Base-by-base conservation (phyloP, 2,113 vertebrate species). In the Microcebus tavaratra region DNA sequence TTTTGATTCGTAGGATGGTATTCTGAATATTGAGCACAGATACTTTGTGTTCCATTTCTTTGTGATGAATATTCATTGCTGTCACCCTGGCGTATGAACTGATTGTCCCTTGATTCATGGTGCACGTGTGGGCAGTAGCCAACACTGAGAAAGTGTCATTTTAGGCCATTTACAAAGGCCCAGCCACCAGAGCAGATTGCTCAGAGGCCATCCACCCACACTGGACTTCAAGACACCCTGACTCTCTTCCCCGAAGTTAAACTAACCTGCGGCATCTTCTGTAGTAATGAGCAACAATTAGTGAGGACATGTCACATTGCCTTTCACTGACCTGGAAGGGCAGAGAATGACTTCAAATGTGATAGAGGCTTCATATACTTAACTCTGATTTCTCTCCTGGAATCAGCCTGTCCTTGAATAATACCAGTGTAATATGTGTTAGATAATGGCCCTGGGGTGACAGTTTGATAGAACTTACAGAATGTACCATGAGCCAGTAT, bases 41-140 rank as follows among this genome's bases (percentile, higher is more conserved):
- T 88, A 75, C 63, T 59, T 29, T 79, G 81, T 48, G 29, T 82
- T 90, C 88, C 68, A 23, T 68, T 90, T 92, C 72, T 70, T 82
- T 34, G 31, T 70, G 79, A 95, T 91, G 86, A 93, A 61, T 75
- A 91, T 94, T 93, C 89, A 75, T 83, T 17, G 45, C 61, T 86
- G 34, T 65, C 76, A 57, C 81, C 61, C 88, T 91, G 55, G 82
- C 50, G 63, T 50, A n/a, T 45, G 82, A 90, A 95, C 14, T 6
- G 55, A 70, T 80, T 83, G 61, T 92, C 89, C 68, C 45, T 85
- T 95, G 73, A 93, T 57, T 92, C 73, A 13, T 53, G 75, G 50
- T 72, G 84, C 65, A 81, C 2, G 1, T 88, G 95, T 59, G 78
- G 88, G 72, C 73, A 79, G 88, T 88, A 82, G 61, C 59, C 92